Evolutionary conservation across 2,797 vertebrate genomes (phyloP), one percentile per base, ranked within the genome.

Genomic region (Melanotaenia trifasciata): DNA sequence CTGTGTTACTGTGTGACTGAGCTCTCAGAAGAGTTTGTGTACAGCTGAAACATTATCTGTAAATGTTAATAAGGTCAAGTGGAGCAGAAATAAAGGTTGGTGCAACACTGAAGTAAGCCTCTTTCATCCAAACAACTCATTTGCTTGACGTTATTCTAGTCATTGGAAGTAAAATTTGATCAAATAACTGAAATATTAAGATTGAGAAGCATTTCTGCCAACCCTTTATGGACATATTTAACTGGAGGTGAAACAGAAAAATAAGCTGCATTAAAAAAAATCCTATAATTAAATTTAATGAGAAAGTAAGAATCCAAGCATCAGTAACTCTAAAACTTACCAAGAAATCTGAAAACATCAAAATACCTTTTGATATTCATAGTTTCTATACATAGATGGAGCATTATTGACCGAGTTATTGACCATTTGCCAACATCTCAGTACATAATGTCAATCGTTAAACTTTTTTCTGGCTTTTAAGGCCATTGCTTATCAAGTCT

Each of bases 21-120:
- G 62, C 64, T 83, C 79, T 74, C 33, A 6, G 58, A 72, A 59
- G 68, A 65, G 84, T 84, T 81, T 85, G 72, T 78, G 69, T 60
- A 38, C 70, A 66, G 67, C 58, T 47, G 33, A 70, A 76, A 80
- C 78, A 54, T 57, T 24, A 72, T 18, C 63, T 8, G 8, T 45
- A 18, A 67, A 65, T 71, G 61, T 58, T 58, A 74, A 81, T 4
- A 0, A 32, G 72, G 67, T 81, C 86, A 67, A 28, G 11, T 4
- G 1, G 63, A 51, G 76, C 58, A 18, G 30, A 40, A 64, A 59
- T 62, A 38, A 22, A 8, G 32, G 50, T 20, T 45, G 60, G 64
- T 61, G n/a, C 36, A 60, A 36, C 62, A 60, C 14, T 51, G 16
- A 22, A 51, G 11, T 26, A 26, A 26, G 12, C 51, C 22, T 53